Conservation (phyloP, 1,140 invertebrate species). For the Hyposmocoma kahamanoa region DNA sequence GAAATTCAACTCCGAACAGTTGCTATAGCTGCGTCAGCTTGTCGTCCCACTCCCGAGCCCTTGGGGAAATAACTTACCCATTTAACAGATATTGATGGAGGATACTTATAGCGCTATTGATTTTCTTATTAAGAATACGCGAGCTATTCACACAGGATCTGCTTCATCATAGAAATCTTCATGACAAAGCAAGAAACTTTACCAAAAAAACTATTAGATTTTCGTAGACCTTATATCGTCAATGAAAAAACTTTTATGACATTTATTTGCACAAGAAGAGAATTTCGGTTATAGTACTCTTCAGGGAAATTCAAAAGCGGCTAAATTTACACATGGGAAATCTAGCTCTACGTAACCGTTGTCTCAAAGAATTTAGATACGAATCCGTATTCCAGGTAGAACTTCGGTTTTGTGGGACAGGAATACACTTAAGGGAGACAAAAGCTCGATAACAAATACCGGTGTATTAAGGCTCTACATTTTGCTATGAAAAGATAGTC, state of each 20-base stretch:
- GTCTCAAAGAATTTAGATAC: background rate
- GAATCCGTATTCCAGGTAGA: no score
- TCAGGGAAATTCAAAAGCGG: conserved; percentile 31
- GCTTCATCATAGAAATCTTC: background rate
- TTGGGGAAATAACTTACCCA: conserved; percentile 26
- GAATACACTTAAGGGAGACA: no score
- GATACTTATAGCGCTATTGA: background rate
- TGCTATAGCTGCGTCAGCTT: conserved; percentile 16
- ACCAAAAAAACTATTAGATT: background rate
- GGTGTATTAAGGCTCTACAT: no score
- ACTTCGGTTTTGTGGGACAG: no score
- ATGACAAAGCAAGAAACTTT: background rate
- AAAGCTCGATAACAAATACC: no score
- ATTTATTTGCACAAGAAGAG: conserved; percentile 9
- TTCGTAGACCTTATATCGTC: background rate
- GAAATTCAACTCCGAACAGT: conserved; percentile 23
- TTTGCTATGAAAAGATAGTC: no score
- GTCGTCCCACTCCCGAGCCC: conserved; percentile 10
- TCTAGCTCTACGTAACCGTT: background rate
- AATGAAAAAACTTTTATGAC: conserved; percentile 40
- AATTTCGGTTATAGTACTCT: conserved; percentile 19
- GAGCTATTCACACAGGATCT: no score
- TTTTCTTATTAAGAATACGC: background rate
- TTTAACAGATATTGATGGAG: conserved; percentile 6
- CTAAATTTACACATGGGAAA: conserved; percentile 29